A percentile compares a stretch with the other conserved stretches of the same genome.
Evolutionary conservation across 2,797 vertebrate species (phyloP).

Genomic region (Propithecus perrieri): DNA sequence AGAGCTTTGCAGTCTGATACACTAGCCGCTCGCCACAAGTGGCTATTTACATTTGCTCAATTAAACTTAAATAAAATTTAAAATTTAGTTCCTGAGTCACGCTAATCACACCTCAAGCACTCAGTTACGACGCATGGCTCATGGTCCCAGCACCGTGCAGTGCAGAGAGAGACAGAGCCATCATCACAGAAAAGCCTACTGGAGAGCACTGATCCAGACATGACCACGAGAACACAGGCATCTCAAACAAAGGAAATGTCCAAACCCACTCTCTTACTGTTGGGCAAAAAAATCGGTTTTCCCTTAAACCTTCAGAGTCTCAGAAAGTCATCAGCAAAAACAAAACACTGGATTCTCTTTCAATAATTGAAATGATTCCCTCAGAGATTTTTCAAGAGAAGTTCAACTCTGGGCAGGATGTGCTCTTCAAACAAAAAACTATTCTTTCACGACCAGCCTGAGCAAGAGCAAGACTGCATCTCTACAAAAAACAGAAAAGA

Average conservation of each 20-base stretch:
- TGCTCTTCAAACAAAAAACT: slow-evolving; percentile 12
- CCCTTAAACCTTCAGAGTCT: neutral
- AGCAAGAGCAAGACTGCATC: neutral
- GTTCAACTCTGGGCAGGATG: neutral
- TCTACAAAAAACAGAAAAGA: neutral
- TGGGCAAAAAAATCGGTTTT: neutral
- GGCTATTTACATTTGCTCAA: neutral
- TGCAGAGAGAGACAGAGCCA: neutral
- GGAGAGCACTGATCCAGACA: neutral
- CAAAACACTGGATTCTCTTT: neutral
- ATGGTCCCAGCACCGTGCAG: neutral
- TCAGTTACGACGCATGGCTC: neutral
- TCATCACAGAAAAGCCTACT: neutral
- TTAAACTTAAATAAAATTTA: neutral
- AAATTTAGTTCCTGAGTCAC: neutral
- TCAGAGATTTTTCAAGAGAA: slow-evolving; percentile 1
- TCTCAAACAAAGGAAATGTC: slow-evolving; percentile 16
- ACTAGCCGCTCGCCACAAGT: neutral
- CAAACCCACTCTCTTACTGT: neutral
- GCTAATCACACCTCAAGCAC: neutral
- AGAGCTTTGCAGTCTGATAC: neutral
- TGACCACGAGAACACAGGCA: neutral
- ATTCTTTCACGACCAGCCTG: neutral
- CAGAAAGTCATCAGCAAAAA: neutral
- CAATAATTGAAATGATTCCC: neutral